These are phyloP conservation scores for Orthosia cruda DNA, from an alignment of 2,888 invertebrate species.

Conservation along the genomic window DNA sequence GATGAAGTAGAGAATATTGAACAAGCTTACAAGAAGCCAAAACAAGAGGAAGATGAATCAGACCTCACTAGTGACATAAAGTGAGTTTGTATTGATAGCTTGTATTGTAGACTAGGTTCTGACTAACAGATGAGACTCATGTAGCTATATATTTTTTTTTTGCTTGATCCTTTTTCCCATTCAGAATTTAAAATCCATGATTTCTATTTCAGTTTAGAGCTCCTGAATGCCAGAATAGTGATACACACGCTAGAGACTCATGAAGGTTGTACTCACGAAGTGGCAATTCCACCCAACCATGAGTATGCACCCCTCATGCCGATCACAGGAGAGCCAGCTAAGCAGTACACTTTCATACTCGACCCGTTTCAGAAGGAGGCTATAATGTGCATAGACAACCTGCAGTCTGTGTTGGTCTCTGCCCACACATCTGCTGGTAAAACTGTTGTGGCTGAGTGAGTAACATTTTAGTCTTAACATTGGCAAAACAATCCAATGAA, in stretches of 20 bases:
- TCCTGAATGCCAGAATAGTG: conserved; percentile 95
- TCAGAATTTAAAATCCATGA: background rate
- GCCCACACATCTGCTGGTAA: conserved; percentile 99
- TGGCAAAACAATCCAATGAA: too few species aligned
- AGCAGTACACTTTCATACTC: conserved; percentile 98
- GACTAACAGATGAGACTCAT: background rate
- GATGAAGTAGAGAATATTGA: conserved; percentile 84
- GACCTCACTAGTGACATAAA: conserved; percentile 85
- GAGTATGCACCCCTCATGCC: conserved; percentile 93
- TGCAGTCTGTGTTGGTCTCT: conserved; percentile 99
- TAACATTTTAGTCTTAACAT: conserved; percentile 43
- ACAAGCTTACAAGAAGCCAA: conserved; percentile 79
- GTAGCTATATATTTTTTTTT: background rate
- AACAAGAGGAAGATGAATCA: conserved; percentile 80
- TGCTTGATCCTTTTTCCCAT: background rate
- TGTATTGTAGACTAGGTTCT: background rate
- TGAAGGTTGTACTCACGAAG: conserved; percentile 99
- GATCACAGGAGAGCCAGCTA: conserved; percentile 94
- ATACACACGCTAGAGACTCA: conserved; percentile 97
- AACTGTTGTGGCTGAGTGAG: conserved; percentile 99
- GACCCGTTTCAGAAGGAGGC: conserved; percentile 99
- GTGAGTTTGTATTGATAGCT: conserved; percentile 71
- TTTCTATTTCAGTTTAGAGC: conserved; percentile 92
- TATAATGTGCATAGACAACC: conserved; percentile 98
- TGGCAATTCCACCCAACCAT: conserved; percentile 97